Evolutionary conservation across 2,797 vertebrate genomes (phyloP), one percentile per base, ranked within the genome.

Genomic region (Austrolebias charrua): DNA sequence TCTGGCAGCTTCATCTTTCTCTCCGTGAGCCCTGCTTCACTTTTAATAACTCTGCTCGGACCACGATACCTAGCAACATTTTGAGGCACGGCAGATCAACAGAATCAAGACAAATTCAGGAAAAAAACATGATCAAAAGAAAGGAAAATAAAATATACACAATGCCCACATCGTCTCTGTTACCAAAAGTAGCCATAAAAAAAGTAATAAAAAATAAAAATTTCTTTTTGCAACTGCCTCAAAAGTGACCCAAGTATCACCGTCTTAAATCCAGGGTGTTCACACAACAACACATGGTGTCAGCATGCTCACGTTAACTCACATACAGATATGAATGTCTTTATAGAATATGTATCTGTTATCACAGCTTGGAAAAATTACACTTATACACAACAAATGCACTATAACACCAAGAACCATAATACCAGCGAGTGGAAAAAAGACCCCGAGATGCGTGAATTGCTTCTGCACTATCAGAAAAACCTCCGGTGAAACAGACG

Each of bases 381-480:
- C 90, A 92, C 80, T 81, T 86, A 88, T 90, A 91, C 87, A 93
- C 90, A 89, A 92, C 89, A 81, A 90, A 91, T 91, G 88, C 88
- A 92, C 91, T 86, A 88, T 86, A 90, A 93, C 88, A 90, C 85
- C 87, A 85, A 80, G 77, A 90, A 83, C 76, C 84, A 79, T 83
- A 90, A 90, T 83, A 86, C 85, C 89, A 90, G 86, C 88, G 82
- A 80, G 79, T 63, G 73, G 76, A 63, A 75, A 82, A n/a, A 80
- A 80, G 75, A 78, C 62, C 72, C 38, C 63, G 72, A 60, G 67
- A 69, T n/a, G 3, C 60, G 48, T 76, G 68, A 64, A 57, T 58
- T 60, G 51, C 68, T 63, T 73, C 69, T 46, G 57, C 76, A 71
- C 53, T n/a, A 60, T 66, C 64, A 65, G 66, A 69, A 85, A 84